phyloP scores from a whole-genome alignment of 2,113 vertebrate species.

The Gymnorhina tibicen region DNA sequence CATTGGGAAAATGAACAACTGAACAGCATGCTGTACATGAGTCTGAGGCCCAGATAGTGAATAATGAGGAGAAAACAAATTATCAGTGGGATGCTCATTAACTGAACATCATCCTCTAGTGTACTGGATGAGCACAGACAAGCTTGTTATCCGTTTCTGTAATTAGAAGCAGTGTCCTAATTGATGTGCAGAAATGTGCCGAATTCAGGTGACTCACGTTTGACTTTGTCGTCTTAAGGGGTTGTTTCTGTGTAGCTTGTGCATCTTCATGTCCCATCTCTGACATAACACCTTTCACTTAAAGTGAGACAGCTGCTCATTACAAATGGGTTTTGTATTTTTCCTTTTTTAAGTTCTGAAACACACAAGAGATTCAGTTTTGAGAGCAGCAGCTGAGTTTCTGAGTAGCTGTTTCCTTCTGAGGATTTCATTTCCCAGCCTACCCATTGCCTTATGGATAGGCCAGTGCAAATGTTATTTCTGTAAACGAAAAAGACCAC shows the following conservation, averaged over 20 bases:
- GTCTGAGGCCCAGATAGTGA: slow-evolving; percentile 1
- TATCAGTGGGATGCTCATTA: slow-evolving; percentile 51
- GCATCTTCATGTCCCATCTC: neutral
- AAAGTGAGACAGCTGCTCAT: neutral
- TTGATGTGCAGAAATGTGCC: neutral
- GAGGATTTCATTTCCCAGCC: neutral
- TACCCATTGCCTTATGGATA: neutral
- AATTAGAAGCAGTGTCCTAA: slow-evolving; percentile 17
- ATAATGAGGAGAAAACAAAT: slow-evolving; percentile 55
- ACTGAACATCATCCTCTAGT: slow-evolving; percentile 11
- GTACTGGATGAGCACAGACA: neutral
- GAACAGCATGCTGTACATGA: slow-evolving; percentile 37
- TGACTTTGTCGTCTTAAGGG: neutral
- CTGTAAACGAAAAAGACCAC: slow-evolving; percentile 28
- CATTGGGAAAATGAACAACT: neutral
- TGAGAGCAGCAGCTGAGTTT: neutral
- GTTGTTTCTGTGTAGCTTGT: neutral
- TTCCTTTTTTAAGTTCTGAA: neutral
- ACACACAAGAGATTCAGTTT: neutral
- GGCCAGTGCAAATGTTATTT: slow-evolving; percentile 36
- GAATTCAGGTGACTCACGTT: neutral
- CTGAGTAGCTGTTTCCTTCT: neutral
- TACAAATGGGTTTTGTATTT: neutral
- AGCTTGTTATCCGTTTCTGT: neutral
- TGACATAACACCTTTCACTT: neutral